Percentiles rank a stretch among this genome's conserved stretches.
phyloP scores from a whole-genome alignment of 2,113 vertebrate genomes.

The Sebastes fasciatus region DNA sequence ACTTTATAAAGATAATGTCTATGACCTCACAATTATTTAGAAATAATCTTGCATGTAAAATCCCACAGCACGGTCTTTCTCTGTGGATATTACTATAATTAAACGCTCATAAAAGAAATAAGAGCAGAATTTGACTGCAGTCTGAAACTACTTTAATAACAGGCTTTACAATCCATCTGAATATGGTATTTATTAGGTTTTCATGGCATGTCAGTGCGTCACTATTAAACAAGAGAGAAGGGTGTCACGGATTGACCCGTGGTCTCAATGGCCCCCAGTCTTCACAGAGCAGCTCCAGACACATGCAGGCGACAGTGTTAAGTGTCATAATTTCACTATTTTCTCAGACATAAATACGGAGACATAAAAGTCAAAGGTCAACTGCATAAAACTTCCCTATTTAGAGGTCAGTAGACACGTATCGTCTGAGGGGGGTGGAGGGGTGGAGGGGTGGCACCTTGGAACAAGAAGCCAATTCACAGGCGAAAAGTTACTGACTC shows the following conservation, averaged over 20 bases:
- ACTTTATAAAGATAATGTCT: neutral
- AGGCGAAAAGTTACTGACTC: constrained; percentile 63
- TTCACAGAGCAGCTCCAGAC: constrained; percentile 73
- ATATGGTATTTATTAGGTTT: constrained; percentile 36
- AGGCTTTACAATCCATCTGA: constrained; percentile 36
- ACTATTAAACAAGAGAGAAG: constrained; percentile 50
- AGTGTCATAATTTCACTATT: constrained; percentile 81
- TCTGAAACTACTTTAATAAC: constrained; percentile 5
- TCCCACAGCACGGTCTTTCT: neutral
- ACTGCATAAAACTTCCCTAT: constrained; percentile 80
- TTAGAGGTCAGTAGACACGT: constrained; percentile 64
- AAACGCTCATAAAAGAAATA: constrained; percentile 4
- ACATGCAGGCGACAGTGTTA: constrained; percentile 73
- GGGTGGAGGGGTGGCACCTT: constrained; percentile 20
- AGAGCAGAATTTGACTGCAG: constrained; percentile 1
- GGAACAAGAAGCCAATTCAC: constrained; percentile 83
- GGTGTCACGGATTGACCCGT: constrained; percentile 54
- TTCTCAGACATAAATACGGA: constrained; percentile 79
- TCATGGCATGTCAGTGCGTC: constrained; percentile 27
- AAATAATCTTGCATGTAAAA: neutral
- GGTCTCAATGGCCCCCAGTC: constrained; percentile 72
- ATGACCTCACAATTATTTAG: neutral
- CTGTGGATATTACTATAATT: neutral
- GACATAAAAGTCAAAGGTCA: constrained; percentile 79
- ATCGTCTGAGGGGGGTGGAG: constrained; percentile 33